Evolutionary conservation across 2,113 vertebrate species (phyloP).

Genomic region (Ciconia stormi): DNA sequence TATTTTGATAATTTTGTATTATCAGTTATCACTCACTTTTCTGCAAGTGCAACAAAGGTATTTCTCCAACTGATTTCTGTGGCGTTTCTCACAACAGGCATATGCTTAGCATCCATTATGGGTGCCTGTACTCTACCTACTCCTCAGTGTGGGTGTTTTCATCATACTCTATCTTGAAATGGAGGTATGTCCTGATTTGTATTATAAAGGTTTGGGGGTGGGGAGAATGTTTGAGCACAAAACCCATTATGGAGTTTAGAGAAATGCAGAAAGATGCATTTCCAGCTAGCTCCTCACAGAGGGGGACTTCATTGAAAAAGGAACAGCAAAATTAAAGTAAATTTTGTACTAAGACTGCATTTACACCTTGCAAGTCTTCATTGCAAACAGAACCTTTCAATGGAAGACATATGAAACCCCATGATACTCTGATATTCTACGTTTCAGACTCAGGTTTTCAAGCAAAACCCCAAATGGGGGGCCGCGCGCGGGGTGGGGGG

Average conservation of each 20-base stretch:
- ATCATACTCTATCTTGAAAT: background rate
- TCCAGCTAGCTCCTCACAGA: background rate
- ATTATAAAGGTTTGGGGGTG: background rate
- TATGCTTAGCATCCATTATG: background rate
- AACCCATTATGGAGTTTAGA: background rate
- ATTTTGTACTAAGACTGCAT: background rate
- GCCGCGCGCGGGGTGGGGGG: too few relatives aligned
- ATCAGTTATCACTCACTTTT: background rate
- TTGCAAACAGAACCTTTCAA: background rate
- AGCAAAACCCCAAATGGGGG: background rate
- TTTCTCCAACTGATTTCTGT: background rate
- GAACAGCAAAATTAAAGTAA: background rate
- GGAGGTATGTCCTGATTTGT: background rate
- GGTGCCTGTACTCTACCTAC: fast-evolving
- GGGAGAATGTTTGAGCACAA: background rate
- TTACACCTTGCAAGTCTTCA: background rate
- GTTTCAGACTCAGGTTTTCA: background rate
- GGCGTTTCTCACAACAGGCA: background rate
- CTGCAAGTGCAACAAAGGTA: background rate
- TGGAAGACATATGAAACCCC: background rate
- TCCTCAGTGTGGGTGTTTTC: background rate
- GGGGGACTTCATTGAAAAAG: background rate
- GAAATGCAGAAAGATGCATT: background rate
- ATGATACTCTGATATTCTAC: background rate
- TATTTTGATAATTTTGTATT: background rate